These are phyloP conservation scores for Chiridota heheva DNA, from an alignment of 35 echinoderm and acorn worm species.

Conservation along the genomic window DNA sequence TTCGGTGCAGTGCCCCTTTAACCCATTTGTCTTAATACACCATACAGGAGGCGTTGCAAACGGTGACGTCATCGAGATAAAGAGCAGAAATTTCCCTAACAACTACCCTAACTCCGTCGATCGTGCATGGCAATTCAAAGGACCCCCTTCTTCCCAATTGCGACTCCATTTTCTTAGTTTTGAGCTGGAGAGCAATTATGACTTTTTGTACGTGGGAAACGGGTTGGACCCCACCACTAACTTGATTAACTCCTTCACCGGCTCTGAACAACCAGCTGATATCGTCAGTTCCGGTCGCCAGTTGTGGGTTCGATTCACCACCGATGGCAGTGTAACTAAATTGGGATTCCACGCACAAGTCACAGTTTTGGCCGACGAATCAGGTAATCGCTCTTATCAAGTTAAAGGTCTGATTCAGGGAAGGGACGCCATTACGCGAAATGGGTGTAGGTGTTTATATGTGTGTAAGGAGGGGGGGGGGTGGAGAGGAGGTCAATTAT, in stretches of 20 bases:
- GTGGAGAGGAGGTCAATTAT: too few species aligned
- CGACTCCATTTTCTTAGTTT: slow-evolving; percentile 32
- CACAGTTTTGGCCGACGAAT: not conserved
- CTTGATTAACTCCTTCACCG: not conserved
- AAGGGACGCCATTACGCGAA: too few species aligned
- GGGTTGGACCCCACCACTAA: not conserved
- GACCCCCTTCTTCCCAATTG: not conserved
- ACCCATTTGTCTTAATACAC: too few species aligned
- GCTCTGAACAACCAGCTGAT: not conserved
- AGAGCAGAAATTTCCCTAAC: too few species aligned
- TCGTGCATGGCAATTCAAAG: too few species aligned
- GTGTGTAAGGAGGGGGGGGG: too few species aligned
- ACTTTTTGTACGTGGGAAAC: not conserved
- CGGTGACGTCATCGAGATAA: too few species aligned
- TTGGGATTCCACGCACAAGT: not conserved
- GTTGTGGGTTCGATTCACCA: slow-evolving; percentile 20
- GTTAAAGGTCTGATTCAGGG: not conserved
- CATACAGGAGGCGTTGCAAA: too few species aligned
- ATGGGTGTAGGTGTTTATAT: too few species aligned
- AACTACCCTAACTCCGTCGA: too few species aligned
- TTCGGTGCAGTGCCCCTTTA: too few species aligned
- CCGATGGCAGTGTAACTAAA: slow-evolving; percentile 7
- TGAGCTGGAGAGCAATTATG: slow-evolving; percentile 2
- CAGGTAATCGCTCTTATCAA: not conserved
- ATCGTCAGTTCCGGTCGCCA: not conserved